Conservation (phyloP, 2,797 vertebrate species). For the Pempheris klunzingeri region DNA sequence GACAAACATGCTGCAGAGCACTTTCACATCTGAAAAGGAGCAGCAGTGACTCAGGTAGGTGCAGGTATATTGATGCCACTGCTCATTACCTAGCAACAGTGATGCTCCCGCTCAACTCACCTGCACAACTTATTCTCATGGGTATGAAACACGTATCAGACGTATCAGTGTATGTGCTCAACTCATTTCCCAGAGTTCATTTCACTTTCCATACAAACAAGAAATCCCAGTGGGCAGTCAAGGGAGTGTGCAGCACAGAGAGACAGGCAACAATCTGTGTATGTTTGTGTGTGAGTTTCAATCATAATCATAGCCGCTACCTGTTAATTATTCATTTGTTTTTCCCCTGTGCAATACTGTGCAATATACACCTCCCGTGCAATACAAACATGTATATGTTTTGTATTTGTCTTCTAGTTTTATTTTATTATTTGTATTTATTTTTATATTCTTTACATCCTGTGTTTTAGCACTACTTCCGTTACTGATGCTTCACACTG, state of each 20-base stretch:
- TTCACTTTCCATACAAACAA: conserved; percentile 50
- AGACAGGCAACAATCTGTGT: background rate
- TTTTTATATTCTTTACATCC: too few species aligned
- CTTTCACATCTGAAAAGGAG: background rate
- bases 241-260: background rate
- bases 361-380: too few species aligned
- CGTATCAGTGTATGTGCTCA: background rate
- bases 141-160: conserved; percentile 17
- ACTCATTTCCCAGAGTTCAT: conserved; percentile 24
- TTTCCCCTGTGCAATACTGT: too few species aligned
- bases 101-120: conserved; percentile 32
- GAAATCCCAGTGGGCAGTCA: background rate
- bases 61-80: conserved; percentile 12
- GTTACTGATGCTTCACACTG: too few species aligned
- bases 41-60: conserved; percentile 7
- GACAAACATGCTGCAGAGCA: background rate
- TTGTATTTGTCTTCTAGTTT: too few species aligned
- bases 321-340: too few species aligned
- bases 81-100: conserved; percentile 62
- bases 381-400: too few species aligned
- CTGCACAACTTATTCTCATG: conserved; percentile 33
- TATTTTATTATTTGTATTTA: too few species aligned
- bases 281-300: background rate
- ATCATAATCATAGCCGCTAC: too few species aligned
- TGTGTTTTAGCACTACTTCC: too few species aligned